Evolutionary conservation across 1,140 invertebrate genomes (phyloP), one percentile per base, ranked within the genome.

Genomic region (Chrysomallon squamiferum): DNA sequence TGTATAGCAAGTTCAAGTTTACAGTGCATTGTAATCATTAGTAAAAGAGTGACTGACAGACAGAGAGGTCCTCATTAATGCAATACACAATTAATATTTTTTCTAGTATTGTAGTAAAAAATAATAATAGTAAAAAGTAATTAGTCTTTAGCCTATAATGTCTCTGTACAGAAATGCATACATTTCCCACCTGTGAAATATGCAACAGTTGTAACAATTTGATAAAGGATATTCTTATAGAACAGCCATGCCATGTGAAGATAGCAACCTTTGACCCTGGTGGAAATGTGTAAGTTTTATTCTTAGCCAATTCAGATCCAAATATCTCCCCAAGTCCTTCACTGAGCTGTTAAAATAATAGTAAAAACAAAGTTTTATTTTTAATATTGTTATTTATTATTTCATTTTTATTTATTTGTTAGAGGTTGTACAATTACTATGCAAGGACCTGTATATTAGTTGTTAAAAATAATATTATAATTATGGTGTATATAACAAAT

Each of bases 191-290:
- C n/a, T n/a, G n/a, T n/a, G n/a, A n/a, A n/a, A n/a, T n/a, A n/a
- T n/a, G n/a, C n/a, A n/a, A n/a, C n/a, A n/a, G n/a, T n/a, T n/a
- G n/a, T n/a, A n/a, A n/a, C n/a, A n/a, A n/a, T n/a, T n/a, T n/a
- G n/a, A n/a, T n/a, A n/a, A 82, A 83, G 80, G 80, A 83, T 84
- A 85, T 83, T 71, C 84, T 95, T 90, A 43, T 82, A 0, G 90
- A 90, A 81, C 95, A 98, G 2, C 95, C 95, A 82, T 98, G 94
- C 90, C 93, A 99, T 9, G 97, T 97, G 78, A 94, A 99, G 1
- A 99, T 91, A 0, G 97, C 97, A 18, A 97, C 91, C 88, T 99
- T 98, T 0, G 95, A 92, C 2, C 96, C 95, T 67, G 91, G 88
- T 27, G 89, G 88, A 82, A 99, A 99, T 70, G 91, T 91, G 85